Base-by-base conservation (phyloP, 2,797 vertebrate species). In the Catharus ustulatus region DNA sequence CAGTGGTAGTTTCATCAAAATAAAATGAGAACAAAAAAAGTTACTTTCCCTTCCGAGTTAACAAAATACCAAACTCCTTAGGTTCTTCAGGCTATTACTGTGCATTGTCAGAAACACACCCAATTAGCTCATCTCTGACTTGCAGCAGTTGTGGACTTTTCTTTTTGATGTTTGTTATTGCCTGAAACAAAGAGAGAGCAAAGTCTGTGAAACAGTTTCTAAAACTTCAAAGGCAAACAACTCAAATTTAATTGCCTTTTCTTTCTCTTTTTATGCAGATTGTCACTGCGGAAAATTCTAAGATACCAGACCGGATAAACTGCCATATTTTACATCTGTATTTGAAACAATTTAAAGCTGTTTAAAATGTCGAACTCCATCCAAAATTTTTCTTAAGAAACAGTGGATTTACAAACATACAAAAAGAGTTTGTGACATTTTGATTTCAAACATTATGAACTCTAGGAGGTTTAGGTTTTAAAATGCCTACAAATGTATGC, bases 141-240 rank as follows among this genome's bases (percentile, higher is more conserved):
- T 98, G 97, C 67, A 98, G 42, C 80, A 99, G 95, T 75, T 14
- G 96, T 76, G 87, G 93, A 69, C 95, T 98, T 95, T 98, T 98
- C 94, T 93, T 97, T 69, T 97, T 97, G 20, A 97, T 97, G 68
- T 95, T 72, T 92, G 91, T 58, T 88, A 91, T 93, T 72, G 97
- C 91, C 97, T 97, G 93, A 84, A 95, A 93, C 18, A 92, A 77
- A 87, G 4, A 88, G 74, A 1, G 9, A 90, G 45, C 34, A 36
- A 61, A 90, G 34, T 45, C 29, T 32, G 45, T 93, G 66, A 87
- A 88, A 66, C 4, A 5, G 54, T 51, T 72, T 27, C 92, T 71
- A 20, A 55, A 51, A 68, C 58, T 89, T 75, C 76, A 84, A 76
- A 89, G 63, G 62, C 36, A 89, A 89, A 59, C 38, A 75, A 84